These are phyloP conservation scores for Ceraclea dissimilis DNA, from an alignment of 2,888 invertebrate genomes.

Conservation along the genomic window DNA sequence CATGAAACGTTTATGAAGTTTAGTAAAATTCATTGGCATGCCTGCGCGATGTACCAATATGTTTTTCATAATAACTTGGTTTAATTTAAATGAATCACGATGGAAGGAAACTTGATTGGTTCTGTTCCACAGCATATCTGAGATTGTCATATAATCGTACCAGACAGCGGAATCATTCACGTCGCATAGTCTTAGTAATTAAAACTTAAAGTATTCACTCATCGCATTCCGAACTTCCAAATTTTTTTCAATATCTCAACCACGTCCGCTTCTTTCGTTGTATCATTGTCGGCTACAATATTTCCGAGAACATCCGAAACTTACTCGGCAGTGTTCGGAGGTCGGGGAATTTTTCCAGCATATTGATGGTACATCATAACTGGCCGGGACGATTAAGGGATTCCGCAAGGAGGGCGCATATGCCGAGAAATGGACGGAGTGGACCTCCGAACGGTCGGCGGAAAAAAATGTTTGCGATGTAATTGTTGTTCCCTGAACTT, in stretches of 20 bases:
- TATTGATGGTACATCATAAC: constrained; percentile 2
- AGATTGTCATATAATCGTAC: not conserved
- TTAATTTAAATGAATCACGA: not conserved
- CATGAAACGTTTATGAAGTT: not conserved
- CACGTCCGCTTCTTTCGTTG: not conserved
- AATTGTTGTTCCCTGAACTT: constrained; percentile 1
- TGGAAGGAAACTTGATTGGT: not conserved
- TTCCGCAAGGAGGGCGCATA: not conserved
- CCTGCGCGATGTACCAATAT: not conserved
- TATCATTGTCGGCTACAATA: not conserved
- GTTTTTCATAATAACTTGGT: not conserved
- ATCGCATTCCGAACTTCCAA: not conserved
- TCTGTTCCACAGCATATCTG: not conserved
- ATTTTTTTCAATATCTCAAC: not conserved
- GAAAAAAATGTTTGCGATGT: not conserved
- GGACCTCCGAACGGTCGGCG: not conserved
- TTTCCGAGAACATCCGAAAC: constrained; percentile 1
- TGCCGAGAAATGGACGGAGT: not conserved
- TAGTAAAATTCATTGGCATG: not conserved
- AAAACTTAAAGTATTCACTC: not conserved
- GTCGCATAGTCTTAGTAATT: constrained; percentile 4
- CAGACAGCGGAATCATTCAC: constrained; percentile 1
- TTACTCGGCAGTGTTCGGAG: not conserved
- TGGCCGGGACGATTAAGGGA: not conserved
- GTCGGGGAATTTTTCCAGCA: not conserved